Evolutionary conservation across 2,888 invertebrate genomes (phyloP).

Genomic region (Eumerus sabulonum): DNA sequence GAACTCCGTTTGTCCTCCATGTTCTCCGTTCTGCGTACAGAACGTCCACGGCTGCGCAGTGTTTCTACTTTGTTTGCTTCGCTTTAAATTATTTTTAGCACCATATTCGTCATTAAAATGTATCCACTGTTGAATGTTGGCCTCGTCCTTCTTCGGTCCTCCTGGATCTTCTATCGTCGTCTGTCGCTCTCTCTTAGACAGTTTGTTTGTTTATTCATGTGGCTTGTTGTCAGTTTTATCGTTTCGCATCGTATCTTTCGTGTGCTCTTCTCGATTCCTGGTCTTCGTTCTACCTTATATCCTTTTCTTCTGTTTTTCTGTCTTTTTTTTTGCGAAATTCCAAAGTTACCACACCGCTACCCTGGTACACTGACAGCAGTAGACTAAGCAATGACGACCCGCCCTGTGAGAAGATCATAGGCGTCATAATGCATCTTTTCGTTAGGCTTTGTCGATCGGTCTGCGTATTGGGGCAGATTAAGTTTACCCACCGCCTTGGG

Average conservation of each 20-base stretch:
- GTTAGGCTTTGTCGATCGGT: neutral
- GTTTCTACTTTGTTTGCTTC: constrained; percentile 50
- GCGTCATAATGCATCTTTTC: constrained; percentile 34
- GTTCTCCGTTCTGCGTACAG: constrained; percentile 16
- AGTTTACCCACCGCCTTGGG: constrained; percentile 39
- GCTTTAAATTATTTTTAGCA: constrained; percentile 66
- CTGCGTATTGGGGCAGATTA: constrained; percentile 34
- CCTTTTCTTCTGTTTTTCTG: constrained; percentile 59
- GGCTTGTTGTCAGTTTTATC: neutral
- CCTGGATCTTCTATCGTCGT: constrained; percentile 10
- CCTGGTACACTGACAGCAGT: neutral
- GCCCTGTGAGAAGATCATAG: too few relatives aligned
- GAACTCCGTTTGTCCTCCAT: constrained; percentile 33
- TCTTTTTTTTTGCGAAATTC: constrained; percentile 48
- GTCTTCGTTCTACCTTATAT: constrained; percentile 48
- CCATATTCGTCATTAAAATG: constrained; percentile 61
- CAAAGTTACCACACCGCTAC: constrained; percentile 45
- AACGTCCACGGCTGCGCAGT: constrained; percentile 55
- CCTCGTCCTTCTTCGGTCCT: constrained; percentile 25
- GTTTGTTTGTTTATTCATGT: neutral
- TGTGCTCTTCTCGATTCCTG: constrained; percentile 41
- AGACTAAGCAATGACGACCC: too few relatives aligned
- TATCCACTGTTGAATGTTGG: constrained; percentile 45
- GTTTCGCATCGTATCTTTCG: constrained; percentile 49
- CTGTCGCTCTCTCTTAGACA: constrained; percentile 1